Base-by-base conservation (phyloP, 2,888 invertebrate species). In the Microplitis deprimator region DNA sequence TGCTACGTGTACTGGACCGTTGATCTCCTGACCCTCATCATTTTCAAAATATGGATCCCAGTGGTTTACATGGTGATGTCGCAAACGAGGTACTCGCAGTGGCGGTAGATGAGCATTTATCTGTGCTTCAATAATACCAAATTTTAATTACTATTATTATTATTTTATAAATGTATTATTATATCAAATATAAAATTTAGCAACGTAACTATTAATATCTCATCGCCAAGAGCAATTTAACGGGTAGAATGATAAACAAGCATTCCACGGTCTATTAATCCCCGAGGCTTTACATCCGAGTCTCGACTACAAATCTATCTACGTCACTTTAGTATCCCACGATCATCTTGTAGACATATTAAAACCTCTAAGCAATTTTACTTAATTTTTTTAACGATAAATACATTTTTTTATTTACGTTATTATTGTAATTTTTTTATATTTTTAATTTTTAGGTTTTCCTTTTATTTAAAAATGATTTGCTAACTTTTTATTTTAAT, bases 21-120 rank as follows among this genome's bases (percentile, higher is more conserved):
- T 92, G 82, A 92, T 91, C 78, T 90, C 90, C 77, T 92, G 92
- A 62, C 88, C 87, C 5, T 88, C 85, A 13, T 91, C 91, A 83
- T 92, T 91, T 84, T 94, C 94, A 83, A 94, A 94, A 88, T 93
- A 94, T 69, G 94, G 94, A 39, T 95, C 95, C 93, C 94, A 94
- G 85, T 94, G 94, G 79, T 93, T 92, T 82, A 93, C 93, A 85
- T 94, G 93, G 84, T 94, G 93, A 84, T 93, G 93, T 84, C 93
- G 92, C 73, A 91, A 90, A 81, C 92, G 92, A 82, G 89, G 88
- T 4, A 88, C 80, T 67, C 84, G 85, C 73, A 86, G 79, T 13
- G 87, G 85, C 40, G 87, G 85, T n/a, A 86, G 73, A 68, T 84
- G 83, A 69, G 80, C 82, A 60, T 79, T 80, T 64, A 83, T 84